These are phyloP conservation scores for Ceyx cyanopectus DNA, from an alignment of 2,113 vertebrate species.

Conservation along the genomic window DNA sequence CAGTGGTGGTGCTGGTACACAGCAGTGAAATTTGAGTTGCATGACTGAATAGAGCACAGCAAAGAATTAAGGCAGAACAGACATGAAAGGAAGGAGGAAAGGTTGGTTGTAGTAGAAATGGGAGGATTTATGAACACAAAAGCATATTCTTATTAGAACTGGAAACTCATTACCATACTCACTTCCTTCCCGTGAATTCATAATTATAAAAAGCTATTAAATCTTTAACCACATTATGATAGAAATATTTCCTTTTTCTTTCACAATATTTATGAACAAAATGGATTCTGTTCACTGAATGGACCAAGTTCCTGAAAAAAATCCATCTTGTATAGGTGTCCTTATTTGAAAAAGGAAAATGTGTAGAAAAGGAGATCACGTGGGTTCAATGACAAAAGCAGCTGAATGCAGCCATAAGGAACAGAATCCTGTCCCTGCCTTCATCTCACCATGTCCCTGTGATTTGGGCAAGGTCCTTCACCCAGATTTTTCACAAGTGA, in stretches of 20 bases:
- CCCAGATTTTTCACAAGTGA: neutral
- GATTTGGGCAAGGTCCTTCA: neutral
- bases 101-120: neutral
- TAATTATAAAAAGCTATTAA: neutral
- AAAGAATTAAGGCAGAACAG: neutral
- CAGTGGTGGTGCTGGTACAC: neutral
- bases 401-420: neutral
- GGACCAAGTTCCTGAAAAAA: neutral
- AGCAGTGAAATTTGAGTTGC: neutral
- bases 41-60: neutral
- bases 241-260: neutral
- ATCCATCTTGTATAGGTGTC: neutral
- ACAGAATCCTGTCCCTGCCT: neutral
- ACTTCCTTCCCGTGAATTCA: neutral
- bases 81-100: neutral
- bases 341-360: neutral
- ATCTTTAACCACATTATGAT: neutral
- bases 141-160: neutral
- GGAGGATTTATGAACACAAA: neutral
- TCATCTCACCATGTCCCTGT: neutral
- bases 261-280: neutral
- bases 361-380: neutral
- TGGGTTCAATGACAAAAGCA: neutral
- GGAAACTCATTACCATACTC: neutral
- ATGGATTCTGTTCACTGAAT: neutral